Evolutionary conservation across 2,888 invertebrate species (phyloP), one percentile per base, ranked within the genome.

Genomic region (Caenorhabditis plicata): DNA sequence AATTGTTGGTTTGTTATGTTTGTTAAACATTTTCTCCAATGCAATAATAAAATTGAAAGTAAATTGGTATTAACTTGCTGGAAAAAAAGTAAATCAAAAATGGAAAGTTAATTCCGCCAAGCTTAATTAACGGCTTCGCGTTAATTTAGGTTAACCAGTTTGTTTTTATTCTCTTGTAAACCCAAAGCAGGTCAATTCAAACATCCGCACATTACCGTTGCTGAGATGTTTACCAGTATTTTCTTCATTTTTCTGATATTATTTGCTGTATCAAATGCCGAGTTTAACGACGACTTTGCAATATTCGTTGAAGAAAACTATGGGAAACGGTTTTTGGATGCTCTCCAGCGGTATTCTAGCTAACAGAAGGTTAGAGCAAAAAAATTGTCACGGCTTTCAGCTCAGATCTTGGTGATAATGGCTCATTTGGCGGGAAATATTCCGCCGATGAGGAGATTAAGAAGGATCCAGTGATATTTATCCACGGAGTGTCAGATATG

Each of bases 401-500:
- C 47, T 51, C 42, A 1, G 66, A 66, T 43, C 48, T 66, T 8
- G 66, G 66, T 4, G 56, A 58, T 1, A 43, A 51, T 19, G 66
- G 66, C 1, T 63, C 66, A 4, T 66, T 63, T 45, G 66, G 66
- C 22, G 66, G 66, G 0, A 49, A 44, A 35, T 31, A 17, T 17
- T 27, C 35, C 32, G 32, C 17, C 4, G 11, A 48, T 8, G 55
- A 62, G 1, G 32, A 40, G 15, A 44, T 56, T 2, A 39, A 27
- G 5, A 27, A 42, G 11, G 60, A 60, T 42, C 61, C 61, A 1
- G 42, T 62, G 0, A 44, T 62, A 11, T 76, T 76, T 32, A 69
- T 76, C 9, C 76, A 77, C 45, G 76, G 74, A 0, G 77, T 75
- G 0, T 68, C 71, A 8, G 74, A 77, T 48, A 46, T 63, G 1